Evolutionary conservation across 2,797 vertebrate genomes (phyloP).

Genomic region (Allochrocebus solatus): DNA sequence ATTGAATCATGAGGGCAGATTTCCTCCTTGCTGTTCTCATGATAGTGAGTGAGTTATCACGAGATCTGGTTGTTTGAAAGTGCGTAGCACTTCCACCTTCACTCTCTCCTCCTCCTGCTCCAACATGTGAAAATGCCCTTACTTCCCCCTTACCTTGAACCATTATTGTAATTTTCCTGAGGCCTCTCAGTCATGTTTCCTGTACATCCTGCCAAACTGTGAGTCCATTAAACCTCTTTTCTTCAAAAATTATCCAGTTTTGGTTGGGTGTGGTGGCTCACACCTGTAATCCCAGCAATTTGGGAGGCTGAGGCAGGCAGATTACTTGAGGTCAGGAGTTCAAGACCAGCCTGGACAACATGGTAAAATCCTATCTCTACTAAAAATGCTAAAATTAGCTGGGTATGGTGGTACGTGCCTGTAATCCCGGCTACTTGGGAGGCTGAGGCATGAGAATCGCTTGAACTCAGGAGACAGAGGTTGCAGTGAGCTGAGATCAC

Average conservation of each 20-base stretch:
- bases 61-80: neutral
- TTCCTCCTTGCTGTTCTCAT: neutral
- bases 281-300: neutral
- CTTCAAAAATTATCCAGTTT: neutral
- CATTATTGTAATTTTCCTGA: neutral
- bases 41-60: neutral
- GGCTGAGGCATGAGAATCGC: neutral
- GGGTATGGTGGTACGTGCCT: neutral
- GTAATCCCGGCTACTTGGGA: neutral
- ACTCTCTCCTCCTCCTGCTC: neutral
- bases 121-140: neutral
- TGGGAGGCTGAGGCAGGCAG: neutral
- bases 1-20: neutral
- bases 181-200: neutral
- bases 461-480: neutral
- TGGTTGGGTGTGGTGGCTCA: neutral
- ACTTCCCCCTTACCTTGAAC: neutral
- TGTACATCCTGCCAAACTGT: neutral
- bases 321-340: neutral
- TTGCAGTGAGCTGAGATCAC: neutral
- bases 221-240: neutral
- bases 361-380: neutral
- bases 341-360: neutral
- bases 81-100: neutral
- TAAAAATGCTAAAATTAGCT: neutral